phyloP scores from a whole-genome alignment of 2,113 vertebrate species.

The Eclectus roratus region DNA sequence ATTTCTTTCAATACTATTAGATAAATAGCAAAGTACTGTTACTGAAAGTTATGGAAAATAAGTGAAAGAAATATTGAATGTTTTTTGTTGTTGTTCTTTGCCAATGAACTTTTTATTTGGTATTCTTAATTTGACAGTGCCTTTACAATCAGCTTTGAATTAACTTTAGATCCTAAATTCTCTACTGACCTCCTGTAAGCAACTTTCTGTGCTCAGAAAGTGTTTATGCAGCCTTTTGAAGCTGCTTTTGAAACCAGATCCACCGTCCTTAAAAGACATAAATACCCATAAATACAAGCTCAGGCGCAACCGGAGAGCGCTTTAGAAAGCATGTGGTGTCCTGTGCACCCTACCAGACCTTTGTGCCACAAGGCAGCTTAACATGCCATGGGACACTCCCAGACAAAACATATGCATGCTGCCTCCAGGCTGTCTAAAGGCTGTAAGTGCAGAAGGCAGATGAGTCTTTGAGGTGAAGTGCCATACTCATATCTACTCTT shows the following conservation, averaged over 20 bases:
- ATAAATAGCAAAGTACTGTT: neutral
- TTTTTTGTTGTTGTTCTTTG: neutral
- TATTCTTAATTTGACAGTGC: neutral
- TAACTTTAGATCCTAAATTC: neutral
- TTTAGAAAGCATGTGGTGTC: neutral
- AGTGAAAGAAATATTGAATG: fast-evolving
- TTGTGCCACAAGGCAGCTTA: neutral
- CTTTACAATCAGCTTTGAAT: neutral
- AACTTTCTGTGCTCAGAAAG: neutral
- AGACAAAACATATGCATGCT: neutral
- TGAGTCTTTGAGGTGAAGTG: neutral
- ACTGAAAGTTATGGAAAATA: neutral
- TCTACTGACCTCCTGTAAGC: neutral
- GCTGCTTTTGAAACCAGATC: neutral
- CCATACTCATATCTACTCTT: neutral
- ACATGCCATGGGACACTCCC: neutral
- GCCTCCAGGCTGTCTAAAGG: neutral
- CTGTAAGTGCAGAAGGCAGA: neutral
- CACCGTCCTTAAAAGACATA: neutral
- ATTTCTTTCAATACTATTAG: neutral
- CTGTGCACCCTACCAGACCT: neutral
- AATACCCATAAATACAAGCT: neutral
- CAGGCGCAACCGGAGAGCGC: neutral
- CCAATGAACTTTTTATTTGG: neutral
- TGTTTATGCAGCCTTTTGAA: neutral